Evolutionary conservation across 2,113 vertebrate species (phyloP).

Genomic region (Pygoscelis adeliae): DNA sequence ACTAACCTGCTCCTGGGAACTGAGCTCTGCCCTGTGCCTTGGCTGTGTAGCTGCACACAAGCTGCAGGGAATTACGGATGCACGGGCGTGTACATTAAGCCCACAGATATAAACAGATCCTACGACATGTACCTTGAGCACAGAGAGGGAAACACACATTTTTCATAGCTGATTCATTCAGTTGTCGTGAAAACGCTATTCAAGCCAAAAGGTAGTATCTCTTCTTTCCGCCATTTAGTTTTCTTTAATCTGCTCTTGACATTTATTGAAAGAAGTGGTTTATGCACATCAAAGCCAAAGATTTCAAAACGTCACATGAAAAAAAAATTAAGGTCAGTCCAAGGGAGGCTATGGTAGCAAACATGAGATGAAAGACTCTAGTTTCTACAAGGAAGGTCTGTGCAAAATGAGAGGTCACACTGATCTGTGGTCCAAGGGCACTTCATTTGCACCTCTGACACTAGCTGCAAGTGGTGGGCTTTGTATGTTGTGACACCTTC

Average conservation of each 20-base stretch:
- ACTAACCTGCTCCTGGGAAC: not conserved
- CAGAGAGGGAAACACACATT: not conserved
- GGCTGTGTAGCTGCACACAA: not conserved
- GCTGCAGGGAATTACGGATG: not conserved
- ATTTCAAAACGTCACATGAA: conserved; percentile 24
- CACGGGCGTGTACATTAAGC: not conserved
- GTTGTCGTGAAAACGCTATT: not conserved
- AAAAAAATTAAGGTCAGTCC: conserved; percentile 4
- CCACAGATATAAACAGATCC: conserved; percentile 7
- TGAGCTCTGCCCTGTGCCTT: not conserved
- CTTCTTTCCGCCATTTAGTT: conserved; percentile 20
- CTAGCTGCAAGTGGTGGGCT: not conserved
- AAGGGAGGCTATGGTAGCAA: not conserved
- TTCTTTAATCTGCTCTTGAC: conserved; percentile 55
- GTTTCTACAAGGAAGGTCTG: not conserved
- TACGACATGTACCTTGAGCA: not conserved
- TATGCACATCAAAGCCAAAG: conserved; percentile 23
- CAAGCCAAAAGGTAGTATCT: conserved; percentile 25
- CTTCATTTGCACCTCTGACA: not conserved
- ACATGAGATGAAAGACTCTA: conserved; percentile 5
- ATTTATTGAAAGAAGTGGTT: conserved; percentile 49
- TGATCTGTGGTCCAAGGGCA: not conserved
- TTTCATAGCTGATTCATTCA: not conserved
- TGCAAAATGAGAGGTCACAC: not conserved
- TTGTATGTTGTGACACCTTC: not conserved